Evolutionary conservation across 1,140 invertebrate species (phyloP).

Genomic region (Odontomachus brunneus): DNA sequence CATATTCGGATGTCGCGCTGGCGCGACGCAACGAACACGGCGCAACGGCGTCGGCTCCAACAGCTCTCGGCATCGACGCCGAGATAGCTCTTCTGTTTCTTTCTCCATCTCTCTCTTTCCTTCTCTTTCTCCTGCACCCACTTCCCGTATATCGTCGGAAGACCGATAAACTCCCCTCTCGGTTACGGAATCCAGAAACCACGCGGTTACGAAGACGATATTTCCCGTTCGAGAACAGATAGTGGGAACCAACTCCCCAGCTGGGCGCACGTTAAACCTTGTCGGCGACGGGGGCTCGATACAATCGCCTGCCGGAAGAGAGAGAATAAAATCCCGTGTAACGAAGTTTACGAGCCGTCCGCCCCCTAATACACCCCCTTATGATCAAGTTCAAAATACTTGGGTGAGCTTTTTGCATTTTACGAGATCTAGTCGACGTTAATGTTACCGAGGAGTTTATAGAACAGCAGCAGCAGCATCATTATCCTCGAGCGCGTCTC

Average conservation of each 20-base stretch:
- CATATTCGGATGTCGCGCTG: slow-evolving; percentile 10
- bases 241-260: slow-evolving; percentile 38
- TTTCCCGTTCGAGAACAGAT: slow-evolving; percentile 39
- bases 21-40: background rate
- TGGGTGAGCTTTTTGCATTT: no score
- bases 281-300: slow-evolving; percentile 22
- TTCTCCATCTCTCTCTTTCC: background rate
- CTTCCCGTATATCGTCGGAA: background rate
- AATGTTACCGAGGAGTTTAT: no score
- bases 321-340: slow-evolving; percentile 3
- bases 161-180: slow-evolving; percentile 23
- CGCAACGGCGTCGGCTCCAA: background rate
- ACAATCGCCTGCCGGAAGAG: slow-evolving; percentile 18
- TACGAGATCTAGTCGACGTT: no score
- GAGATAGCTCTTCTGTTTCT: background rate
- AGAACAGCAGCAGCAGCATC: no score
- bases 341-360: slow-evolving; percentile 2
- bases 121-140: background rate
- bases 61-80: slow-evolving; percentile 3
- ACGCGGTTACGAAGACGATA: slow-evolving; percentile 50
- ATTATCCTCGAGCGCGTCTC: no score
- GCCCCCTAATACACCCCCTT: no score
- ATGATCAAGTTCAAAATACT: slow-evolving; percentile 10
- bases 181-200: slow-evolving; percentile 1
- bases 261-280: slow-evolving; percentile 17